phyloP scores from a whole-genome alignment of 2,888 invertebrate species.

The Eristalis pertinax region DNA sequence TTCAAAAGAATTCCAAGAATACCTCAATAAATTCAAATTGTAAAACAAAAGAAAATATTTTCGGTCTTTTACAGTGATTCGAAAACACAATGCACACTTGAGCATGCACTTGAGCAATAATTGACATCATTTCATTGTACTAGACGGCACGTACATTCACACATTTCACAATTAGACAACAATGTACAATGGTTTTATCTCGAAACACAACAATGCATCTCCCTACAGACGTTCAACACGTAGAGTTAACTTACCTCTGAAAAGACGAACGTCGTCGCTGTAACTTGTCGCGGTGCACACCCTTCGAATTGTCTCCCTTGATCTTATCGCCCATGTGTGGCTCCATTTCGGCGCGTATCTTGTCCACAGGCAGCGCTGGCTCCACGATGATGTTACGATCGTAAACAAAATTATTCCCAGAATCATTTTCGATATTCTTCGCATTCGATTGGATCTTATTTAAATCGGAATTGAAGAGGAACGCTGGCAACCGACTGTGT shows the following conservation, averaged over 20 bases:
- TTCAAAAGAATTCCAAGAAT: constrained; percentile 51
- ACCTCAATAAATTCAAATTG: constrained; percentile 51
- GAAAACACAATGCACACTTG: not conserved
- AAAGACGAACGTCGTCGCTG: constrained; percentile 72
- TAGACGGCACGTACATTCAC: not conserved
- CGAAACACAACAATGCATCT: constrained; percentile 12
- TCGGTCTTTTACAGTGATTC: not conserved
- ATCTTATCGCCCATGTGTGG: constrained; percentile 72
- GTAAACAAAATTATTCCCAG: constrained; percentile 76
- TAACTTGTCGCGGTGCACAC: constrained; percentile 74
- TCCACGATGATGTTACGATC: constrained; percentile 76
- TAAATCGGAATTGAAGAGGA: constrained; percentile 75
- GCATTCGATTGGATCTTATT: constrained; percentile 78
- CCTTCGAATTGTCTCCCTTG: constrained; percentile 75
- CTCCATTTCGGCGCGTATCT: constrained; percentile 73
- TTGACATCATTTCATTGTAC: not conserved
- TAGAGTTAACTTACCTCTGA: constrained; percentile 73
- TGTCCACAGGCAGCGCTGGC: constrained; percentile 73
- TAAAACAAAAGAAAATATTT: not conserved
- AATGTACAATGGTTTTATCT: constrained; percentile 26
- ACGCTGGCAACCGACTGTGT: constrained; percentile 73
- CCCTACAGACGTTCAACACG: not conserved
- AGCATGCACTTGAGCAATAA: constrained; percentile 9
- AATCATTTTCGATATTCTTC: constrained; percentile 77
- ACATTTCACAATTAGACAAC: constrained; percentile 28